Evolutionary conservation across 2,113 vertebrate genomes (phyloP).

Genomic region (Atrichornis clamosus): DNA sequence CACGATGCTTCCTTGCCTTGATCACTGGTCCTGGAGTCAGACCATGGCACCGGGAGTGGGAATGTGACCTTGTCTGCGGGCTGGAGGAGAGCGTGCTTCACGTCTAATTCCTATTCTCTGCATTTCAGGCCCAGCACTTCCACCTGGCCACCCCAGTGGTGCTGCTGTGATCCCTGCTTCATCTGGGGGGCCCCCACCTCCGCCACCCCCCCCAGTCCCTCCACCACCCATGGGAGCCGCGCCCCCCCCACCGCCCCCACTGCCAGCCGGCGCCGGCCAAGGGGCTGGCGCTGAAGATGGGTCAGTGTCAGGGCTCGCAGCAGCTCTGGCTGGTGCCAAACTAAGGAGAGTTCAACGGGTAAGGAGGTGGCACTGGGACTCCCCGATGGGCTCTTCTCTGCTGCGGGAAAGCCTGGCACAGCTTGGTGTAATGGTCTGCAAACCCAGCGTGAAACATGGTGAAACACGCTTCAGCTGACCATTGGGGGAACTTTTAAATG

Average conservation of each 20-base stretch:
- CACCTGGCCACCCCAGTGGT: slow-evolving; percentile 84
- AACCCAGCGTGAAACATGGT: not conserved
- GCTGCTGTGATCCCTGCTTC: slow-evolving; percentile 74
- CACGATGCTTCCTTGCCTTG: not conserved
- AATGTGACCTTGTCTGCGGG: accelerated
- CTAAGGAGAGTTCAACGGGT: slow-evolving; percentile 94
- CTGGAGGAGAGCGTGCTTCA: accelerated
- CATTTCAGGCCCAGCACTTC: slow-evolving; percentile 84
- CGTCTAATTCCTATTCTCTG: not conserved
- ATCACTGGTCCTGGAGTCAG: not conserved
- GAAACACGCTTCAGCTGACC: not conserved
- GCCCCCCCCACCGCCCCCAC: slow-evolving; percentile 84
- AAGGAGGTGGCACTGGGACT: slow-evolving; percentile 35
- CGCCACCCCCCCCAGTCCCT: slow-evolving; percentile 88
- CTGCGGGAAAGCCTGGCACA: not conserved
- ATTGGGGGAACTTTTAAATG: not conserved
- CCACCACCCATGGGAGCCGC: slow-evolving; percentile 82
- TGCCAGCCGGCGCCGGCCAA: slow-evolving; percentile 79
- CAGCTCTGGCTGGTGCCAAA: slow-evolving; percentile 95
- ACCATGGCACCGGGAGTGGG: accelerated
- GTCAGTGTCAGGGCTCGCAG: slow-evolving; percentile 89
- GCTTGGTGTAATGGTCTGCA: not conserved
- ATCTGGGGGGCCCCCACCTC: slow-evolving; percentile 86
- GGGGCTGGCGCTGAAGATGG: slow-evolving; percentile 77
- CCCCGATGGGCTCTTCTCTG: not conserved